These are phyloP conservation scores for Chydorus sphaericus DNA, from an alignment of 2,888 invertebrate genomes.

Conservation along the genomic window DNA sequence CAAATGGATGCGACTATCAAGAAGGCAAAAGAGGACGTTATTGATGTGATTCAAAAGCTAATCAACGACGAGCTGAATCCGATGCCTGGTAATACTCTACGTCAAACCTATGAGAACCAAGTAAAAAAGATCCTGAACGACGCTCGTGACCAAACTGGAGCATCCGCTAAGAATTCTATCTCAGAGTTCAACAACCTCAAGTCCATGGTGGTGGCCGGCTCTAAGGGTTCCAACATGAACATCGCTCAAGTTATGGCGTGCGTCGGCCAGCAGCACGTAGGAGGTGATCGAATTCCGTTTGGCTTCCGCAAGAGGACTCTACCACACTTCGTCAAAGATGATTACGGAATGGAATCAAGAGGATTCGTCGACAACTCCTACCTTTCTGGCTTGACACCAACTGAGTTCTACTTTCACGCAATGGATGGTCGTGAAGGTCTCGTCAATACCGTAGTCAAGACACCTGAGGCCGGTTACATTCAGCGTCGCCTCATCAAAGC, in stretches of 20 bases:
- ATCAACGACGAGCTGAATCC: slow-evolving; percentile 99
- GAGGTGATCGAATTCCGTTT: slow-evolving; percentile 99
- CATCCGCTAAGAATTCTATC: slow-evolving; percentile 95
- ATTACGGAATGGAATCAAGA: slow-evolving; percentile 98
- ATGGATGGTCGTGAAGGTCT: slow-evolving; percentile 99
- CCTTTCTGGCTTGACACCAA: slow-evolving; percentile 94
- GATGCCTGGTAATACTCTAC: slow-evolving; percentile 93
- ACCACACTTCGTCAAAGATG: slow-evolving; percentile 99
- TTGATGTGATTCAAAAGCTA: slow-evolving; percentile 98
- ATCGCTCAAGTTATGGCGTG: slow-evolving; percentile 99
- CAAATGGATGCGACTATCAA: slow-evolving; percentile 97
- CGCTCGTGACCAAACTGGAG: slow-evolving; percentile 99
- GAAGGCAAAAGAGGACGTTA: slow-evolving; percentile 98
- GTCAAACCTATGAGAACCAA: slow-evolving; percentile 99
- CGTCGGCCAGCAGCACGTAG: slow-evolving; percentile 99
- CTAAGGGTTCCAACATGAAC: slow-evolving; percentile 99
- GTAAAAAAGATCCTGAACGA: slow-evolving; percentile 94
- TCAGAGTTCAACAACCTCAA: slow-evolving; percentile 99
- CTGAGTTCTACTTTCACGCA: slow-evolving; percentile 99
- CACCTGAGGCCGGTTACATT: slow-evolving; percentile 99
- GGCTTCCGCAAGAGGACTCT: slow-evolving; percentile 96
- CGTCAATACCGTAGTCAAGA: slow-evolving; percentile 99
- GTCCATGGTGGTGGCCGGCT: slow-evolving; percentile 99
- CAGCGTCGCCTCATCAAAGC: slow-evolving; percentile 98
- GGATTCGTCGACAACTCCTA: slow-evolving; percentile 99